Conservation (phyloP, 2,113 vertebrate genomes). For the Phyllopteryx taeniolatus region DNA sequence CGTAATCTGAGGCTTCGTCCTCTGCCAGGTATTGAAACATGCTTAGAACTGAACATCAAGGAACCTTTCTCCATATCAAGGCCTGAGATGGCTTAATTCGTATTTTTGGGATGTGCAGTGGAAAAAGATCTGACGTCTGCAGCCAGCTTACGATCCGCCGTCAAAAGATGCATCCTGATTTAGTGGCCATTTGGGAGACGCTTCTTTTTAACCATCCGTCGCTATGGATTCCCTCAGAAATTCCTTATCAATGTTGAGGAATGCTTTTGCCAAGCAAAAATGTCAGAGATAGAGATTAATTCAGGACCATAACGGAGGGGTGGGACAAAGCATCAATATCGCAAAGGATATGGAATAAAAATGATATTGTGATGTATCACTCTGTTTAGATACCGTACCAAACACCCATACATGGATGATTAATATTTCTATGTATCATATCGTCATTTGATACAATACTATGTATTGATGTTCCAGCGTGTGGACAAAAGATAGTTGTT, state of each 20-base stretch:
- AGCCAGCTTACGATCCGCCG: slow-evolving; percentile 21
- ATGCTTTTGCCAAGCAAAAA: not conserved
- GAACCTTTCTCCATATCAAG: slow-evolving; percentile 49
- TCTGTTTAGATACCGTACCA: not conserved
- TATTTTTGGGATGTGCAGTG: slow-evolving; percentile 2
- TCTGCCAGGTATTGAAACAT: slow-evolving; percentile 20
- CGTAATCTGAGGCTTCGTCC: slow-evolving; percentile 31
- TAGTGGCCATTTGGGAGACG: slow-evolving; percentile 15
- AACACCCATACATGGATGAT: not conserved
- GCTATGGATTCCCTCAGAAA: not conserved
- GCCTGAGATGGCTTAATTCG: slow-evolving; percentile 13
- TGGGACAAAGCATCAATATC: not conserved
- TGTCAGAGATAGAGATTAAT: not conserved
- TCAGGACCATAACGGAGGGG: not conserved
- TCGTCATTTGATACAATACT: not conserved
- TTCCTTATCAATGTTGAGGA: not conserved
- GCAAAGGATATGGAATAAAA: not conserved
- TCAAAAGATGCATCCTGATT: slow-evolving; percentile 26
- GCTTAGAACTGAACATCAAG: slow-evolving; percentile 51
- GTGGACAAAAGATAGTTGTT: too few species aligned
- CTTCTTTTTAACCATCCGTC: not conserved
- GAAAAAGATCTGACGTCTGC: slow-evolving; percentile 40
- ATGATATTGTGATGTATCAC: not conserved
- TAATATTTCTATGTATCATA: too few species aligned
- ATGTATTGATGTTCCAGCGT: too few species aligned